Evolutionary conservation across 1,140 invertebrate species (phyloP).

Genomic region (Drosophila repleta): DNA sequence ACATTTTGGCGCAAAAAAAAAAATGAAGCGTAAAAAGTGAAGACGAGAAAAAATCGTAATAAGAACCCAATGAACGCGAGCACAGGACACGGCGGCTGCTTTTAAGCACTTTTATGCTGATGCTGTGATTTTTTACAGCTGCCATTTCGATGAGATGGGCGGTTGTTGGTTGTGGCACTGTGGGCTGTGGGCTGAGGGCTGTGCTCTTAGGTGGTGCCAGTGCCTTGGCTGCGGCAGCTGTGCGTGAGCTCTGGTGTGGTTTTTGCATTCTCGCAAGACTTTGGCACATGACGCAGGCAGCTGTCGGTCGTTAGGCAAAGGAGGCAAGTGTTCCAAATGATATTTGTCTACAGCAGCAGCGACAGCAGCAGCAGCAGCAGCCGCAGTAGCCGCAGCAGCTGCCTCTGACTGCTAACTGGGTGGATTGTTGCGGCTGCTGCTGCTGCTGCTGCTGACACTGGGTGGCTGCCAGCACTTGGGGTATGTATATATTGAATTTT

Average conservation of each 20-base stretch:
- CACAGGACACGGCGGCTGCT: slow-evolving; percentile 69
- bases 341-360: slow-evolving; percentile 63
- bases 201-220: background rate
- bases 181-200: background rate
- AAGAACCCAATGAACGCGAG: slow-evolving; percentile 9
- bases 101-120: slow-evolving; percentile 82
- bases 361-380: slow-evolving; percentile 42
- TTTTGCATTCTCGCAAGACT: slow-evolving; percentile 56
- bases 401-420: slow-evolving; percentile 9
- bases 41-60: slow-evolving; percentile 16
- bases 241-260: slow-evolving; percentile 55
- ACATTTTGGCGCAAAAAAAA: slow-evolving; percentile 52
- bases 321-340: slow-evolving; percentile 67
- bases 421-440: background rate
- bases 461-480: slow-evolving; percentile 40
- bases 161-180: background rate
- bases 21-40: slow-evolving; percentile 67
- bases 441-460: background rate
- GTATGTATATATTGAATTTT: slow-evolving; percentile 75
- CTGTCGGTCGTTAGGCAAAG: slow-evolving; percentile 68
- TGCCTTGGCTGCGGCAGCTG: slow-evolving; percentile 27
- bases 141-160: slow-evolving; percentile 60
- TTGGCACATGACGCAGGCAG: slow-evolving; percentile 48
- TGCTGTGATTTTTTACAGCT: slow-evolving; percentile 82
- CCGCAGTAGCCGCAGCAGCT: slow-evolving; percentile 4